Conservation (phyloP, 2,113 vertebrate species). For the Nyctibius bracteatus region DNA sequence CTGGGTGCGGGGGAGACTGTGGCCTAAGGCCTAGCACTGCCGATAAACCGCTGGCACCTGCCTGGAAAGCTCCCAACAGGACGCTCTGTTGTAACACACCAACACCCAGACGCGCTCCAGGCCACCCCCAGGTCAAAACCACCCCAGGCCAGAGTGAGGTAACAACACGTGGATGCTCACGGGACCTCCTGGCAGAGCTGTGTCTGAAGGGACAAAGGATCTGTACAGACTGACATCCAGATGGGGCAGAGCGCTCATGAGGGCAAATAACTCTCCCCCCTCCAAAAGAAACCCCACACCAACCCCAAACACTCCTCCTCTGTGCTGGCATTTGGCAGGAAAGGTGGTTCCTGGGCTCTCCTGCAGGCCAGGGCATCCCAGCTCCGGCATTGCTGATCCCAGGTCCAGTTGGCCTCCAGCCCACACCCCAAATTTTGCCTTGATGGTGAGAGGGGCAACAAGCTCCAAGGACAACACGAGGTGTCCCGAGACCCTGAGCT, state of each 20-base stretch:
- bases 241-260: not conserved
- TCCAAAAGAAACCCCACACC: not conserved
- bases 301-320: not conserved
- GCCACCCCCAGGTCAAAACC: not conserved
- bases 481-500: not conserved
- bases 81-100: rapidly evolving
- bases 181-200: not conserved
- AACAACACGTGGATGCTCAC: rapidly evolving
- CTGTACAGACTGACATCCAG: not conserved
- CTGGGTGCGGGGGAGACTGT: rapidly evolving
- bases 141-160: rapidly evolving
- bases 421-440: no score
- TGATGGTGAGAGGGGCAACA: not conserved
- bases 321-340: not conserved
- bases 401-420: no score
- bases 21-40: not conserved
- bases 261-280: not conserved
- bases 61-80: not conserved
- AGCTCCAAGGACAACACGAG: not conserved
- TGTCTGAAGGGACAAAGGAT: not conserved
- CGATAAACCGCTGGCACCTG: rapidly evolving
- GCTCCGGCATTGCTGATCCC: not conserved
- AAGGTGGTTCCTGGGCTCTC: not conserved
- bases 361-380: not conserved
- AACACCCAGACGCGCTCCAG: rapidly evolving